These are phyloP conservation scores for Chloroceryle aenea DNA, from an alignment of 2,113 vertebrate species.

Conservation along the genomic window DNA sequence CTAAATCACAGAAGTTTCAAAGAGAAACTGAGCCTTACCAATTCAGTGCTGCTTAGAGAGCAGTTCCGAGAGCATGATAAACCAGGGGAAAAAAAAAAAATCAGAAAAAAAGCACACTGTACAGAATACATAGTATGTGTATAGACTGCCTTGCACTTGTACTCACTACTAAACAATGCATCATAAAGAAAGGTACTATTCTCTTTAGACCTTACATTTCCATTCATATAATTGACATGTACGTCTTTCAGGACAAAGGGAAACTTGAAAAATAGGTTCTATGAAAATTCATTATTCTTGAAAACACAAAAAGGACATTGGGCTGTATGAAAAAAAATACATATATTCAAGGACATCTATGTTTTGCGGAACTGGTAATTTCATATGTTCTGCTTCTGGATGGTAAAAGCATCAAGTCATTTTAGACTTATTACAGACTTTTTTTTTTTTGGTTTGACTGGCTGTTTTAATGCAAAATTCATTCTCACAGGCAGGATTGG, in stretches of 20 bases:
- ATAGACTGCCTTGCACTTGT: not conserved
- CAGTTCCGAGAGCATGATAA: not conserved
- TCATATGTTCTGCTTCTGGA: not conserved
- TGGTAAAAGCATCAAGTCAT: not conserved
- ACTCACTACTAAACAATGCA: not conserved
- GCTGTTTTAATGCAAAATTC: not conserved
- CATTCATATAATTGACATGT: fast-evolving
- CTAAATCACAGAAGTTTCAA: not conserved
- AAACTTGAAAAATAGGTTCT: not conserved
- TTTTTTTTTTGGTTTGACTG: not conserved
- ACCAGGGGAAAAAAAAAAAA: not conserved
- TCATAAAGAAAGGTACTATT: not conserved
- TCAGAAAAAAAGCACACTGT: not conserved
- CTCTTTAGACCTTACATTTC: not conserved
- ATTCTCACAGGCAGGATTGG: not conserved
- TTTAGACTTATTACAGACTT: too few species aligned
- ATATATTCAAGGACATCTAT: not conserved
- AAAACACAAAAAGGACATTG: not conserved
- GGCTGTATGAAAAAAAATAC: not conserved
- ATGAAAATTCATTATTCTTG: not conserved
- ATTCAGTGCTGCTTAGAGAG: not conserved
- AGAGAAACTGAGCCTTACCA: not conserved
- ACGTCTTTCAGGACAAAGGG: not conserved
- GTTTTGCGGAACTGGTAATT: not conserved
- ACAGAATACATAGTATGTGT: fast-evolving